Conservation (phyloP, 2,888 invertebrate species). For the Doris montereyensis region DNA sequence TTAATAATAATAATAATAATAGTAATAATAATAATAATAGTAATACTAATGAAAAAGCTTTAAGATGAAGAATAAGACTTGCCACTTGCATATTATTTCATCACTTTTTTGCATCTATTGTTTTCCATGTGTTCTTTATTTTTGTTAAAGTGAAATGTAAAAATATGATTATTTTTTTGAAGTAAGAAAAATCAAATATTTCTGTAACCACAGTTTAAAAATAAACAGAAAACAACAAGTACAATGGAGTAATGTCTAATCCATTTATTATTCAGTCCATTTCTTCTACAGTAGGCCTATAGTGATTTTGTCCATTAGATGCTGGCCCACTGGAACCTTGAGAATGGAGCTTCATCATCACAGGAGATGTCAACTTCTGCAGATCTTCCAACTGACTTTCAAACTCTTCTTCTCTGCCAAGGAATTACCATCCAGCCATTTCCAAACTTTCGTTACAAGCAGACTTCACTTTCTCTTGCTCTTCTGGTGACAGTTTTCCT, state of each 20-base stretch:
- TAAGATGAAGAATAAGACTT: too few species aligned
- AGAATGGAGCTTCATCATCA: slow-evolving; percentile 78
- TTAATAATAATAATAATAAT: not conserved
- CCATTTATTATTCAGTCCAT: slow-evolving; percentile 77
- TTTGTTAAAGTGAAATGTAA: too few species aligned
- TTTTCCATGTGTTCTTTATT: too few species aligned
- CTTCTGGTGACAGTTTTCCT: slow-evolving; percentile 77
- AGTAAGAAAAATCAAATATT: too few species aligned
- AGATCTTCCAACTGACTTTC: slow-evolving; percentile 82
- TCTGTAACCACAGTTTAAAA: too few species aligned
- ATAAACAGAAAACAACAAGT: too few species aligned
- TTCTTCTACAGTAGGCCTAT: slow-evolving; percentile 78
- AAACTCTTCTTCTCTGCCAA: slow-evolving; percentile 82
- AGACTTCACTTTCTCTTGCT: slow-evolving; percentile 79
- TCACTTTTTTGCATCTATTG: too few species aligned
- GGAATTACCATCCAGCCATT: slow-evolving; percentile 86
- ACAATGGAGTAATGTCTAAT: too few species aligned
- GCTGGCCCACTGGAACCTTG: slow-evolving; percentile 3
- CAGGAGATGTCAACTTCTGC: slow-evolving; percentile 83
- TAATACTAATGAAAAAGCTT: too few species aligned
- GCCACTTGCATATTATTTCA: too few species aligned
- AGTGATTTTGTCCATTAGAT: slow-evolving; percentile 31
- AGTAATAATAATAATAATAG: not conserved
- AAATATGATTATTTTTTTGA: too few species aligned
- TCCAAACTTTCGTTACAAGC: slow-evolving; percentile 78